A percentile compares a stretch with the other conserved stretches of the same genome.
Conservation (phyloP, 2,888 invertebrate genomes). For the Leuctra nigra region DNA sequence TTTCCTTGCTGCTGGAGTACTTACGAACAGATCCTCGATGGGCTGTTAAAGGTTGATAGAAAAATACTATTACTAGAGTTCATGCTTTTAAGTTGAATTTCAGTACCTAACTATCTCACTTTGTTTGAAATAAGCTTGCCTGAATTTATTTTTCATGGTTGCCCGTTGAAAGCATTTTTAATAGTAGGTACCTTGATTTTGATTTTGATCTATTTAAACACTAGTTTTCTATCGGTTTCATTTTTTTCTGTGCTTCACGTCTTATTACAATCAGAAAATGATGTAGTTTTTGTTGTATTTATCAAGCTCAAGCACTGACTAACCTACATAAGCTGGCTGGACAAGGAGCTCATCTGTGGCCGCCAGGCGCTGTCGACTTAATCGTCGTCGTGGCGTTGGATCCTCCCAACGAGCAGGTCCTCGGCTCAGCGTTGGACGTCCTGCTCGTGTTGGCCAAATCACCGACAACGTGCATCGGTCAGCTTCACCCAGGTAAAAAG, state of each 20-base stretch:
- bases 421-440: constrained; percentile 45
- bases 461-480: constrained; percentile 54
- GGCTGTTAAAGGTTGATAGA: constrained; percentile 53
- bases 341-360: constrained; percentile 75
- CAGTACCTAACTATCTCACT: no score
- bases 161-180: no score
- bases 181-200: no score
- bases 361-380: constrained; percentile 47
- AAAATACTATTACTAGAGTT: no score
- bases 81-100: no score
- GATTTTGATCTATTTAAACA: no score
- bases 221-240: no score
- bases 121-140: no score
- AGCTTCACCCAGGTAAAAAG: constrained; percentile 41
- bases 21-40: constrained; percentile 61
- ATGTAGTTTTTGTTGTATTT: no score
- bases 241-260: no score
- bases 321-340: constrained; percentile 62
- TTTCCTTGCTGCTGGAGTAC: constrained; percentile 58
- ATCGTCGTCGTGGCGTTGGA: constrained; percentile 40
- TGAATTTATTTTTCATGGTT: no score
- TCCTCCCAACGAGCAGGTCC: constrained; percentile 37
- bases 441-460: constrained; percentile 55
- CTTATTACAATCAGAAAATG: no score
- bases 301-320: constrained; percentile 54